Percentiles rank a stretch among this genome's conserved stretches.
These are phyloP conservation scores for Fregata magnificens DNA, from an alignment of 2,113 vertebrate genomes.

Conservation along the genomic window DNA sequence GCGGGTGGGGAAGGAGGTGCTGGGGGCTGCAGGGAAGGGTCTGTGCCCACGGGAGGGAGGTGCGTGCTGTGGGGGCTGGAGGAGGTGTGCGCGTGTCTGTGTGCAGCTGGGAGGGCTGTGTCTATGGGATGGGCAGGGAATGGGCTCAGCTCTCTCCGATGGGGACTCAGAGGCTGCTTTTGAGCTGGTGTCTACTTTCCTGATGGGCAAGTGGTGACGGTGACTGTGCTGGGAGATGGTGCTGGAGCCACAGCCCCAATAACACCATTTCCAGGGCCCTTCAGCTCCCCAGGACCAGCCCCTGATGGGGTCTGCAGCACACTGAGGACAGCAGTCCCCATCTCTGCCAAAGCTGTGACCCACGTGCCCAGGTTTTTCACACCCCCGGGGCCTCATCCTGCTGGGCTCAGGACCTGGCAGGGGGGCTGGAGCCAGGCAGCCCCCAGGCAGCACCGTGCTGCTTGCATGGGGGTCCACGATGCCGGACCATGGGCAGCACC, in stretches of 20 bases:
- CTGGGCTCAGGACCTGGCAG: neutral
- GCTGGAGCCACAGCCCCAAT: neutral
- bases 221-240: neutral
- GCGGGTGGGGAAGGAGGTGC: rapidly evolving
- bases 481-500: neutral
- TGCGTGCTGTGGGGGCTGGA: neutral
- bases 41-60: no score
- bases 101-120: neutral
- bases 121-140: neutral
- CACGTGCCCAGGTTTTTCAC: rapidly evolving
- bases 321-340: rapidly evolving
- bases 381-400: neutral
- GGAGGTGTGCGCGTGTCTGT: neutral
- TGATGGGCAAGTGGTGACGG: neutral
- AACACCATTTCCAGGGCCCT: neutral
- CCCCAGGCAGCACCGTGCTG: neutral
- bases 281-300: neutral
- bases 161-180: neutral
- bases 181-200: neutral
- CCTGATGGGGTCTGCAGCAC: neutral
- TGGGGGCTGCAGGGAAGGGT: neutral
- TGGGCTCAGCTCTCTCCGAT: neutral
- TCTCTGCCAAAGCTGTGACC: neutral
- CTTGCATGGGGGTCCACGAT: rapidly evolving
- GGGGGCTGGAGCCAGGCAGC: neutral